Evolutionary conservation across 92 coral and sea anemone genomes (phyloP).

Genomic region (Montipora capitata): DNA sequence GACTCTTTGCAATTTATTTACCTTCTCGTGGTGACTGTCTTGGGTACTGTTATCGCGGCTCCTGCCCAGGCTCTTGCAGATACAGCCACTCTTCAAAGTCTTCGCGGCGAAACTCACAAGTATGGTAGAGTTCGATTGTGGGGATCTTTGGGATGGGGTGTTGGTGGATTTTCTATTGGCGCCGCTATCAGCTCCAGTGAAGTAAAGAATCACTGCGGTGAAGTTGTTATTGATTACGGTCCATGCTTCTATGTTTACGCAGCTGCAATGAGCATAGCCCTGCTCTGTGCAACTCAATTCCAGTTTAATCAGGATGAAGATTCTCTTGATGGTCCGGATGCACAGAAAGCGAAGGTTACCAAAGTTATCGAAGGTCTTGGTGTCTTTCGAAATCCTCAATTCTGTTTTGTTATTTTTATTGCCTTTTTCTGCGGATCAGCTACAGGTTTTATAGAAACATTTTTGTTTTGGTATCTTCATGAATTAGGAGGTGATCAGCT

Average conservation of each 20-base stretch:
- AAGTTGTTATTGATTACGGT: conserved; percentile 81
- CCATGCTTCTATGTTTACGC: conserved; percentile 94
- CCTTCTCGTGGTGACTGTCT: conserved; percentile 83
- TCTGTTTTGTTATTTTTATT: conserved; percentile 89
- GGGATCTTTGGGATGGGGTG: conserved; percentile 98
- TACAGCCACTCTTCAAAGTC: conserved; percentile 91
- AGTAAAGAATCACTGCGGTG: conserved; percentile 81
- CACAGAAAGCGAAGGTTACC: neutral
- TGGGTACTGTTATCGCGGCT: conserved; percentile 92
- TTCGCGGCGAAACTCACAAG: conserved; percentile 88
- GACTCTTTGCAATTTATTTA: conserved; percentile 81
- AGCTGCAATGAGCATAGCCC: conserved; percentile 84
- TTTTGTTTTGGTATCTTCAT: conserved; percentile 96
- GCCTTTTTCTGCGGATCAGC: conserved; percentile 99
- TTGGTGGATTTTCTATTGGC: conserved; percentile 96
- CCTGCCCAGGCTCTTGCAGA: conserved; percentile 96
- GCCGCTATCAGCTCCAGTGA: conserved; percentile 90
- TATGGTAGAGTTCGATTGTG: conserved; percentile 94
- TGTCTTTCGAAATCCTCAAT: conserved; percentile 82
- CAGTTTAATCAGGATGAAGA: conserved; percentile 66
- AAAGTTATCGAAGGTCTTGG: conserved; percentile 69
- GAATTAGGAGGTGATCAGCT: conserved; percentile 96
- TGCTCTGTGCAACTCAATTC: conserved; percentile 89
- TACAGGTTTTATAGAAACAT: conserved; percentile 96
- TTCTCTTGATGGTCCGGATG: conserved; percentile 18